Evolutionary conservation across 2,888 invertebrate species (phyloP).

Genomic region (Apotomis betuletana): DNA sequence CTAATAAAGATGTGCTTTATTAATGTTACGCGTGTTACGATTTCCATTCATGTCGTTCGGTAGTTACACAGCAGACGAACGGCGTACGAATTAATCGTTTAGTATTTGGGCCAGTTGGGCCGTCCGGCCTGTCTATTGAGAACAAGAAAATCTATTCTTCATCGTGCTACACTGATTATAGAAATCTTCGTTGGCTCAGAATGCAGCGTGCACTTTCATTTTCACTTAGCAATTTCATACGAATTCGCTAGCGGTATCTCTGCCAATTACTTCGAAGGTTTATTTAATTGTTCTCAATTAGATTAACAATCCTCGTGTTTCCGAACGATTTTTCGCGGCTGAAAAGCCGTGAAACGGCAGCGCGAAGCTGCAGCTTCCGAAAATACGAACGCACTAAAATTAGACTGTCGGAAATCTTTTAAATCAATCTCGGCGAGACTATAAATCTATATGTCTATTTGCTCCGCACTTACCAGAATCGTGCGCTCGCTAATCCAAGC

Average conservation of each 20-base stretch:
- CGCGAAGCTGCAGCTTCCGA: conserved; percentile 66
- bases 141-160: conserved; percentile 73
- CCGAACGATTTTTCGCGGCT: conserved; percentile 32
- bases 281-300: conserved; percentile 13
- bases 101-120: conserved; percentile 71
- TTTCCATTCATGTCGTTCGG: conserved; percentile 41
- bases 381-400: conserved; percentile 71
- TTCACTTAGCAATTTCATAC: conserved; percentile 58
- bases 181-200: conserved; percentile 53
- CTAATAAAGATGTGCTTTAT: background rate
- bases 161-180: conserved; percentile 54
- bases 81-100: conserved; percentile 19
- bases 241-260: conserved; percentile 43
- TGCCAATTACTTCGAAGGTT: conserved; percentile 14
- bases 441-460: conserved; percentile 36
- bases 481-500: conserved; percentile 70
- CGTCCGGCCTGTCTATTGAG: conserved; percentile 55
- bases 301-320: conserved; percentile 24
- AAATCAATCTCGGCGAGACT: conserved; percentile 41
- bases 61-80: conserved; percentile 29
- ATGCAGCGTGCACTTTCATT: conserved; percentile 57
- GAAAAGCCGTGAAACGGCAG: conserved; percentile 62
- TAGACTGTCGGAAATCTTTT: conserved; percentile 53
- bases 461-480: conserved; percentile 76
- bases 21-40: conserved; percentile 4